Base-by-base conservation (phyloP, 2,113 vertebrate genomes). In the Aldabrachelys gigantea region DNA sequence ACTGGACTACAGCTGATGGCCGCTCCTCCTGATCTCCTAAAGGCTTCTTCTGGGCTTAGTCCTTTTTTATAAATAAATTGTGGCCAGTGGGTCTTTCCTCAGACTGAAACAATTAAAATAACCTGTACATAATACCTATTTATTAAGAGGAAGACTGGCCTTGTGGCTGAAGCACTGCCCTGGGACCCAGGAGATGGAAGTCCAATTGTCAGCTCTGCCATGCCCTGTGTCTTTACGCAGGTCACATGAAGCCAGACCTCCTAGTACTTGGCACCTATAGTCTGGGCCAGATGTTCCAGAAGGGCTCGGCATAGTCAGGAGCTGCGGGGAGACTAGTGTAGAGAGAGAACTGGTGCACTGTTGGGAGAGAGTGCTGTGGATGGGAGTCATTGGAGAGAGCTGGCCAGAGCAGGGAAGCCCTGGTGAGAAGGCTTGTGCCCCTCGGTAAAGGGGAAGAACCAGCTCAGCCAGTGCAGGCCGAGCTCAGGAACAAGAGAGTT, bases 91-190 rank as follows among this genome's bases (percentile, higher is more conserved):
- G 6, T 59, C 41, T 82, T 83, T 49, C 12, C 22, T 50, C 94
- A 84, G 86, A 89, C 47, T 25, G 52, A 53, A 80, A 69, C 62
- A 80, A 7, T 65, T 84, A 49, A 84, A 5, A 12, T 69, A 56
- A 57, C 52, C 56, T 13, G 50, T 13, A 52, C 27, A 57, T 31
- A 81, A 49, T 6, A 13, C 0, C 0, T 53, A 80, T 59, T 6
- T 16, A 41, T 82, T 44, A 49, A 1, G 27, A 84, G 38, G 27
- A 38, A 22, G n/a, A 17, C 35, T n/a, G 21, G 19, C 38, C 52
- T 87, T 87, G 52, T 90, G 59, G 24, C 47, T 91, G 78, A 50
- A 84, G 44, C 22, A 82, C 54, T 44, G 21, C 19, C 29, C 59
- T 25, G 52, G 56, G 24, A 57, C 78, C 29, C n/a, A 79, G 65